Percentiles rank a stretch among this genome's conserved stretches.
Evolutionary conservation across 2,888 invertebrate genomes (phyloP).

Genomic region (Agriopis aurantiaria): DNA sequence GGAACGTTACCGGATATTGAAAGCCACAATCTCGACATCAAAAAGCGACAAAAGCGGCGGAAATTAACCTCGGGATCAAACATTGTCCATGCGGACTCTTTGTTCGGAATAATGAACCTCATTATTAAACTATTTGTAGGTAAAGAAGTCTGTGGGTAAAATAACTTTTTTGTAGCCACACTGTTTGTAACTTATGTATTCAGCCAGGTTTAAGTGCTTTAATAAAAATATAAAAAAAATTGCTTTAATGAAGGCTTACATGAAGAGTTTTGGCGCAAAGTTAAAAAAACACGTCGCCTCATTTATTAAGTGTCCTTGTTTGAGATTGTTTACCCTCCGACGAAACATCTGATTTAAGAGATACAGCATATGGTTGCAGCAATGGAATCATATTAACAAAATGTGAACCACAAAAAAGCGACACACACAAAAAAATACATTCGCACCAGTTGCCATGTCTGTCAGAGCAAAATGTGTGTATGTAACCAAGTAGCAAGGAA

Average conservation of each 20-base stretch:
- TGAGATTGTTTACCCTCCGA: no score
- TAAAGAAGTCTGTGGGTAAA: slow-evolving; percentile 3
- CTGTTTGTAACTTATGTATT: neutral
- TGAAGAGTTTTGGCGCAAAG: no score
- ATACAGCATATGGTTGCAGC: no score
- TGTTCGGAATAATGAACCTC: slow-evolving; percentile 50
- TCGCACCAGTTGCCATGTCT: neutral
- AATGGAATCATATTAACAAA: no score
- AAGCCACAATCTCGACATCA: slow-evolving; percentile 50
- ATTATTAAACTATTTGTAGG: slow-evolving; percentile 47
- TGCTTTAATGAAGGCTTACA: neutral
- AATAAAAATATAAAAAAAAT: no score
- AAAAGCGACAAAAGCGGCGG: slow-evolving; percentile 54
- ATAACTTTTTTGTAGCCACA: neutral
- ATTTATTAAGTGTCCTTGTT: no score
- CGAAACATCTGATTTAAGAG: no score
- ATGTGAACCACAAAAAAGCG: no score
- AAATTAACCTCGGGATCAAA: slow-evolving; percentile 57
- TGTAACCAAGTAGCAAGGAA: neutral
- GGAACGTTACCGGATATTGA: slow-evolving; percentile 48
- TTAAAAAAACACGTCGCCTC: no score
- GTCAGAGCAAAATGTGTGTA: neutral
- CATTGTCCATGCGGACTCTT: slow-evolving; percentile 48
- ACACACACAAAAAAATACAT: neutral
- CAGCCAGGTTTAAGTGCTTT: neutral